Conservation (phyloP, 2,888 invertebrate species). For the Watsonalla cultraria region DNA sequence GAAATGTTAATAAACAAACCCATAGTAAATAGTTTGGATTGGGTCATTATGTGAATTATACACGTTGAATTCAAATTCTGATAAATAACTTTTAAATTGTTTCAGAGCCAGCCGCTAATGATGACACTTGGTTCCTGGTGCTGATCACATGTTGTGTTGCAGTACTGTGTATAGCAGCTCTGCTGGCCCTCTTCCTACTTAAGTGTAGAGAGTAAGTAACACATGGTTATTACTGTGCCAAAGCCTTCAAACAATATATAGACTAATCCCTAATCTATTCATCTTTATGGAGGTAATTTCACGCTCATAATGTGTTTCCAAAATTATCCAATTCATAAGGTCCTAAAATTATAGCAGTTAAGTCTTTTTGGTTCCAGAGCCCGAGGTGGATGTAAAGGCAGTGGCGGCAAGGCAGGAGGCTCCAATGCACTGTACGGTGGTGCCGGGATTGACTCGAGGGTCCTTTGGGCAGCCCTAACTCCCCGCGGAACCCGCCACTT, state of each 20-base stretch:
- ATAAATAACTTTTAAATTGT: conserved; percentile 5
- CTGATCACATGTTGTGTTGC: conserved; percentile 89
- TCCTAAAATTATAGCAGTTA: conserved; percentile 9
- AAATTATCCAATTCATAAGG: conserved; percentile 4
- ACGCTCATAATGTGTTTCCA: too few relatives aligned
- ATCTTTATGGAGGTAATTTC: too few relatives aligned
- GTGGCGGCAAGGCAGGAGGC: conserved; percentile 72
- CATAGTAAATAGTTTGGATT: too few relatives aligned
- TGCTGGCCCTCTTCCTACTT: conserved; percentile 87
- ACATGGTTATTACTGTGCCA: background rate
- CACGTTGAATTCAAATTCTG: too few relatives aligned
- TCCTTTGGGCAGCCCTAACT: conserved; percentile 91
- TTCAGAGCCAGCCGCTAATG: conserved; percentile 76
- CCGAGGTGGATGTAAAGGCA: conserved; percentile 76
- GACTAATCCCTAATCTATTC: too few relatives aligned
- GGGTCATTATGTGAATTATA: too few relatives aligned
- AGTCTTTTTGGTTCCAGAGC: conserved; percentile 43
- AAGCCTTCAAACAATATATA: background rate
- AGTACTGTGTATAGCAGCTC: conserved; percentile 87
- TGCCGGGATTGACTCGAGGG: conserved; percentile 81
- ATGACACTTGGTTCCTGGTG: conserved; percentile 91
- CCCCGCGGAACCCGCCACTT: conserved; percentile 90
- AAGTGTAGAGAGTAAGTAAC: conserved; percentile 90
- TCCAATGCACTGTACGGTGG: conserved; percentile 67
- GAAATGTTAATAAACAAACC: too few relatives aligned